Base-by-base conservation (phyloP, 2,888 invertebrate genomes). In the Dichetophora obliterata region DNA sequence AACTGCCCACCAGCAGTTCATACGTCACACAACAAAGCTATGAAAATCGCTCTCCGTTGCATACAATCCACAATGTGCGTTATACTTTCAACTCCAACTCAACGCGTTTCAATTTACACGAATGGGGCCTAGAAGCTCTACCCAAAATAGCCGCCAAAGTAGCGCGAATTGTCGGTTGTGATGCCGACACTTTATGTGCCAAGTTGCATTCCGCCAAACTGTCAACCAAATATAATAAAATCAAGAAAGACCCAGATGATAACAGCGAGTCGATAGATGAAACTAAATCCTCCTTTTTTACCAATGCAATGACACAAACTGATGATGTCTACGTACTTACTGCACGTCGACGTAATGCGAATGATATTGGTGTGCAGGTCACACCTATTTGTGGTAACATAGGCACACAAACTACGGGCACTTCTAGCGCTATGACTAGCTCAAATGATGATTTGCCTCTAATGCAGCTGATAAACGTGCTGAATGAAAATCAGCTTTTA, bases 401-500 rank as follows among this genome's bases (percentile, higher is more conserved):
- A 24, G 70, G 37, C 24, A 75, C 77, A 50, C 77, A 77, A 61
- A 75, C 72, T 8, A 48, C 19, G 31, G 27, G 31, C 16, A 9
- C 27, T 14, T 43, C 37, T 9, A 22, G 16, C 16, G n/a, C 54
- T 0, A 74, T 70, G 73, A 73, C 75, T 8, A 61, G 71, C 3
- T 50, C 77, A 22, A 75, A 59, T 57, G 80, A 81, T 31, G 81
- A 83, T 19, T 61, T 79, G 9, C 82, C 82, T 24, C 76, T 83
- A 16, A 79, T 83, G 80, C 63, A 65, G 16, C 73, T 81, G 37
- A 78, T 83, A 14, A 78, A 57, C 5, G 74, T 75, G 9, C 70
- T 83, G 8, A 83, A 82, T 77, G 82, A 83, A 57, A 81, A 81
- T 77, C 82, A 83, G 76, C 48, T 83, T 8, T 71, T 81, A 77